phyloP scores from a whole-genome alignment of 2,113 vertebrate species.

The Sula dactylatra region DNA sequence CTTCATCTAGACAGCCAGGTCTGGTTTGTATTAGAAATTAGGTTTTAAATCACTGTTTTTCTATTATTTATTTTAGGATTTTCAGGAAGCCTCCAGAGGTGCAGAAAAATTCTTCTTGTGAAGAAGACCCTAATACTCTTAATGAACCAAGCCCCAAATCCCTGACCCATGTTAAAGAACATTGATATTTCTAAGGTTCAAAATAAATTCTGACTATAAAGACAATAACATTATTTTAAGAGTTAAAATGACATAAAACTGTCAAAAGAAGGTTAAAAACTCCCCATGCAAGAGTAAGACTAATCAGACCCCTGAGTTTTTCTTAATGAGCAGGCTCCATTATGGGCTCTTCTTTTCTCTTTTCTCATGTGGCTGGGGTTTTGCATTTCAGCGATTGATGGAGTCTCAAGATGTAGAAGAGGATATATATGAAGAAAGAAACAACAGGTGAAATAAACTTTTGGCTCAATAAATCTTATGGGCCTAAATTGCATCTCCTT shows the following conservation, averaged over 20 bases:
- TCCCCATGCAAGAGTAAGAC: background rate
- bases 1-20: conserved; percentile 77
- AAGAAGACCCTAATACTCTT: conserved; percentile 15
- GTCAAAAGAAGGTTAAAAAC: background rate
- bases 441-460: conserved; percentile 3
- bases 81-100: conserved; percentile 63
- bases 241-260: background rate
- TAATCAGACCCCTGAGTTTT: background rate
- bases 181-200: background rate
- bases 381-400: conserved; percentile 18
- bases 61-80: conserved; percentile 81
- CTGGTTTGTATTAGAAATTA: conserved; percentile 81
- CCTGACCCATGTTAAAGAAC: background rate
- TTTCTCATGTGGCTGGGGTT: background rate
- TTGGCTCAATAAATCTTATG: background rate
- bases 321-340: background rate
- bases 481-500: background rate
- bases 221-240: background rate
- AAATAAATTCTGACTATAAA: background rate
- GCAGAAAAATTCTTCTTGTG: conserved; percentile 50
- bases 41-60: conserved; percentile 81
- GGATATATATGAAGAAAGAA: background rate
- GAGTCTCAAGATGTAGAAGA: background rate
- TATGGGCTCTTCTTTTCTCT: background rate
- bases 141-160: conserved; percentile 42